Base-by-base conservation (phyloP, 2,113 vertebrate genomes). In the Xenotilapia leptura region DNA sequence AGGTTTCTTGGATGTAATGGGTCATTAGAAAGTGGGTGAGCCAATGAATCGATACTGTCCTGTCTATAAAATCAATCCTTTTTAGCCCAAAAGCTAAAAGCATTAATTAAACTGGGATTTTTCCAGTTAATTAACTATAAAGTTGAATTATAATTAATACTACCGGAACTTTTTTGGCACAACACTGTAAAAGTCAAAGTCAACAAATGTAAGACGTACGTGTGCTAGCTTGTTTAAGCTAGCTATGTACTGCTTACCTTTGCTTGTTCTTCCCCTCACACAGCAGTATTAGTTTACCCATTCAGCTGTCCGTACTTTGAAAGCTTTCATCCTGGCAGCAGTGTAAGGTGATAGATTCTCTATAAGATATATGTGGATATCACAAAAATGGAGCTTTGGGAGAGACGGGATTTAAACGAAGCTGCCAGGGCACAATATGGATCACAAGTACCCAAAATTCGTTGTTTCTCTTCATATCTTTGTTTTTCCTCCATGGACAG, bases 131-230 rank as follows among this genome's bases (percentile, higher is more conserved):
- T 36, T 62, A 62, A 62, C 58, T 7, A 62, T 62, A 36, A 62
- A 0, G 58, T 36, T 0, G 0, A 62, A 62, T 36, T 62, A 0
- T 0, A 62, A 65, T 65, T 65, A 65, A 65, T 36, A 36, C 4
- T 65, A 36, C 60, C 9, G 0, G 31, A 65, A 65, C 17, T 3
- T 65, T 65, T 65, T n/a, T 38, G 60, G 60, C 60, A 36, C 60
- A n/a, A 38, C 33, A 5, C 9, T 38, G 10, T 38, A 65, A 65
- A 65, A 65, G 60, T 65, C 19, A 11, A 33, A 33, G 33, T 33
- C 33, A 33, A 33, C 33, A 33, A 33, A 33, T 33, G 33, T 33
- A 33, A 33, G 31, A 62, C 3, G 7, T 38, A 65, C 5, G 6
- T 38, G 60, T 38, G 19, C 10, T 65, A 38, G 33, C 10, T 65